Evolutionary conservation across 2,113 vertebrate genomes (phyloP), one percentile per base, ranked within the genome.

Genomic region (Coryphaenoides rupestris): DNA sequence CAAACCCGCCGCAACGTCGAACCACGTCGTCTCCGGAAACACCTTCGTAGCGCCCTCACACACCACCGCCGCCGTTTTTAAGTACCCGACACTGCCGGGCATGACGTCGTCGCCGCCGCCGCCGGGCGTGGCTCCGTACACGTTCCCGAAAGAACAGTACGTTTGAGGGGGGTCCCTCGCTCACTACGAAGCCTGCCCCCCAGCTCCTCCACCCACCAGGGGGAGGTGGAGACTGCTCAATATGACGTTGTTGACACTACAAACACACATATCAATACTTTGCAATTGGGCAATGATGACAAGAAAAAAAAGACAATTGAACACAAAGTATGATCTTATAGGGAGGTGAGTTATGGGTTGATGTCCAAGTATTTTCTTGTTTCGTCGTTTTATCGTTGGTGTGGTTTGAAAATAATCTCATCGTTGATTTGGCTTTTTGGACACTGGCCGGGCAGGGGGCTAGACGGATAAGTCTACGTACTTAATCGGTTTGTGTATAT

Each of bases 61-160:
- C 70, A 84, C 88, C 72, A 72, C 88, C 40, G 65, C 88, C 40
- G 65, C 91, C 75, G 72, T 86, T 58, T 93, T 95, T 76, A 92
- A 89, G 63, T 94, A 92, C 78, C 90, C 93, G 0, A 86, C 92
- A 14, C 64, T 87, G 5, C 78, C 89, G 0, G 91, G 89, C 24
- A 85, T 92, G 72, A 80, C 91, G 24, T 87, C 91, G 55, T 89
- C 91, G 55, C 91, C 86, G 55, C 89, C 91, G 55, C 91, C 86
- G 0, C 80, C 80, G 0, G 86, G 84, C 16, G 70, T 80, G 17
- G 82, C 72, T 0, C 55, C 91, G 2, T 93, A 93, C 82, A 92
- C 93, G 59, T 94, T 92, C 70, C 93, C 93, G 65, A 93, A 95
- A 88, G 93, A 95, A 83, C 93, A 95, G 80, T 94, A 94, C 3